A percentile compares a stretch with the other conserved stretches of the same genome.
Evolutionary conservation across 2,888 invertebrate species (phyloP).

Genomic region (Strigamia transsilvanica): DNA sequence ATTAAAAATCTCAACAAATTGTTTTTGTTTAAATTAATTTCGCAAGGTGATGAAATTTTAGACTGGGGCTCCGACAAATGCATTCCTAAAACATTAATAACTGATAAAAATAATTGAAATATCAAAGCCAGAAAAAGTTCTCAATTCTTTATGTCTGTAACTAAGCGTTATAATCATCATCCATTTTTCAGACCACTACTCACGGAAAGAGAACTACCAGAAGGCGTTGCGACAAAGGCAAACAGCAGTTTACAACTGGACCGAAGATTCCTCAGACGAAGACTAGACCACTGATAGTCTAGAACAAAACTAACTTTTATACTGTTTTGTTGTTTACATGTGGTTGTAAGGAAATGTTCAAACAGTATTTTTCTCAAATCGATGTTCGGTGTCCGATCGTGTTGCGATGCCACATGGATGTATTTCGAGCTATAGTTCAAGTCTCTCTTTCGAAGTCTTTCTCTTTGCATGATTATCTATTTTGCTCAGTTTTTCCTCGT

Average conservation of each 20-base stretch:
- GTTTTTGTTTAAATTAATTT: too few species aligned
- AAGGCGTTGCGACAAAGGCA: slow-evolving; percentile 40
- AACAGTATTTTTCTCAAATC: slow-evolving; percentile 36
- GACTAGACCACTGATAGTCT: background rate
- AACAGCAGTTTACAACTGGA: slow-evolving; percentile 36
- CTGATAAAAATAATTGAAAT: too few species aligned
- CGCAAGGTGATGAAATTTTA: too few species aligned
- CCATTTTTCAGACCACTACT: slow-evolving; percentile 46
- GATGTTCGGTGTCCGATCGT: slow-evolving; percentile 32
- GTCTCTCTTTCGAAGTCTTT: slow-evolving; percentile 27
- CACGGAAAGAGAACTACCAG: slow-evolving; percentile 46
- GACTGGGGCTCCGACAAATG: too few species aligned
- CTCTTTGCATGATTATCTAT: slow-evolving; percentile 48
- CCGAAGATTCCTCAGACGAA: slow-evolving; percentile 46
- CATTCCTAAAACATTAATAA: too few species aligned
- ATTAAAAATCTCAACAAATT: too few species aligned
- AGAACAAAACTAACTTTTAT: background rate
- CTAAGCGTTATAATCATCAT: background rate
- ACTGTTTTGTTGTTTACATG: slow-evolving; percentile 46
- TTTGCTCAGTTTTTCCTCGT: slow-evolving; percentile 43
- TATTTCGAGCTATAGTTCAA: slow-evolving; percentile 39
- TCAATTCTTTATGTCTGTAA: background rate
- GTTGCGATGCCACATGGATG: slow-evolving; percentile 46
- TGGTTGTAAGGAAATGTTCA: slow-evolving; percentile 19
- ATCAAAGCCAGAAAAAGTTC: background rate